Evolutionary conservation across 2,888 invertebrate genomes (phyloP).

Genomic region (Chouioia cunea): DNA sequence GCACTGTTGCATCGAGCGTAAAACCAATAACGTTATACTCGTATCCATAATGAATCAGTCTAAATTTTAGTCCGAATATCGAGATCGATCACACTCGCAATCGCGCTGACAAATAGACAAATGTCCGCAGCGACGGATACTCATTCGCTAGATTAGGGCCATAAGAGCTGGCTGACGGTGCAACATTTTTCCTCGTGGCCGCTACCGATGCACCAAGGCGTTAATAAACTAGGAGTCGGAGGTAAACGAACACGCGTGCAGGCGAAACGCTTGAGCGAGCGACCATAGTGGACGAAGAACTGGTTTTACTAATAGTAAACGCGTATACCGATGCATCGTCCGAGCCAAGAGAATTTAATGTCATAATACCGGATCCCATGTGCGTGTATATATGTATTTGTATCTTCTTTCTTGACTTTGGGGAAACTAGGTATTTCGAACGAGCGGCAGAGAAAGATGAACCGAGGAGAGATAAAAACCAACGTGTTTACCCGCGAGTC

Average conservation of each 20-base stretch:
- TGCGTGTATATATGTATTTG: too few relatives aligned
- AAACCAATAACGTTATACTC: too few relatives aligned
- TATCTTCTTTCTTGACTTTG: slow-evolving; percentile 11
- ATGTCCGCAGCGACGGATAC: too few relatives aligned
- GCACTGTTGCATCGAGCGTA: too few relatives aligned
- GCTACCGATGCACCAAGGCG: neutral
- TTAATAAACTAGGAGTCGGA: slow-evolving; percentile 14
- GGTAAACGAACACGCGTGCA: slow-evolving; percentile 17
- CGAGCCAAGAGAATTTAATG: slow-evolving; percentile 21
- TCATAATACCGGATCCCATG: slow-evolving; percentile 34
- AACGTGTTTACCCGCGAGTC: too few relatives aligned
- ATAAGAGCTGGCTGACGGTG: too few relatives aligned
- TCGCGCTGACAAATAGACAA: neutral
- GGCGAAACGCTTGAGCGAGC: slow-evolving; percentile 3
- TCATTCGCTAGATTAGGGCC: neutral
- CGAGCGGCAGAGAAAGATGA: slow-evolving; percentile 1
- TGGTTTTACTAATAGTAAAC: slow-evolving; percentile 17
- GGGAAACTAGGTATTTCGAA: neutral
- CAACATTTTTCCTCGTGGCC: too few relatives aligned
- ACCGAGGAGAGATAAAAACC: too few relatives aligned
- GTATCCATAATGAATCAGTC: too few relatives aligned
- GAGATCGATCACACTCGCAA: neutral
- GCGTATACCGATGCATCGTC: neutral
- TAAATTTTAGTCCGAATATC: slow-evolving; percentile 1
- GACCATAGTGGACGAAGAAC: slow-evolving; percentile 35